Conservation (phyloP, 2,113 vertebrate species). For the Corythoichthys intestinalis region DNA sequence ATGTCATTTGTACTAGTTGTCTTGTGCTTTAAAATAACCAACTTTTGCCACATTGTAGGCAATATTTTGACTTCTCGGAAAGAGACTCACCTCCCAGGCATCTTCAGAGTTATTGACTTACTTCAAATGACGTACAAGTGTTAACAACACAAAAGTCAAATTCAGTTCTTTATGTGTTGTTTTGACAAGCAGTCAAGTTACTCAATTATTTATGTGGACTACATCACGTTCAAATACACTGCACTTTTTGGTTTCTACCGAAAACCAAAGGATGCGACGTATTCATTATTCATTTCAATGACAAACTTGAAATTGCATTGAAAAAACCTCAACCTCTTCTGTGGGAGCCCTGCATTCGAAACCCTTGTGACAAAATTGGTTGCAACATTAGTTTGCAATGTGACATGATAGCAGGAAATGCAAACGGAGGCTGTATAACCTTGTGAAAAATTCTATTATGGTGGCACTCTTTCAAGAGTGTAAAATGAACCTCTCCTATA, state of each 20-base stretch:
- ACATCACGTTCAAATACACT: background rate
- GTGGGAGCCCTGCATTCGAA: background rate
- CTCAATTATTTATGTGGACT: background rate
- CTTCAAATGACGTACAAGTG: background rate
- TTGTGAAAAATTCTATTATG: background rate
- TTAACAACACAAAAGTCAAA: background rate
- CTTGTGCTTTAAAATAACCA: background rate
- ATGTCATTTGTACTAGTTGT: no score
- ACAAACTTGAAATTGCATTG: background rate
- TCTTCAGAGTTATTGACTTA: background rate
- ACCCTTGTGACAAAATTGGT: background rate
- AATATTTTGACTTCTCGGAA: background rate
- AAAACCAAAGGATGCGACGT: background rate
- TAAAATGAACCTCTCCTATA: background rate
- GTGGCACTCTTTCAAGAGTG: background rate
- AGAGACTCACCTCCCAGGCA: background rate
- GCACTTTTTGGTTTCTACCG: background rate
- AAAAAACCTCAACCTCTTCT: background rate
- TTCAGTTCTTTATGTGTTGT: background rate
- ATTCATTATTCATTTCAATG: background rate
- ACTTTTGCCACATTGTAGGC: background rate
- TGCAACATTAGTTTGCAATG: constrained; percentile 2
- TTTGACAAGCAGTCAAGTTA: background rate
- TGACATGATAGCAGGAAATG: constrained; percentile 1
- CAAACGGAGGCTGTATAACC: background rate